Conservation (phyloP, 2,113 vertebrate genomes). For the Oophaga pumilio region DNA sequence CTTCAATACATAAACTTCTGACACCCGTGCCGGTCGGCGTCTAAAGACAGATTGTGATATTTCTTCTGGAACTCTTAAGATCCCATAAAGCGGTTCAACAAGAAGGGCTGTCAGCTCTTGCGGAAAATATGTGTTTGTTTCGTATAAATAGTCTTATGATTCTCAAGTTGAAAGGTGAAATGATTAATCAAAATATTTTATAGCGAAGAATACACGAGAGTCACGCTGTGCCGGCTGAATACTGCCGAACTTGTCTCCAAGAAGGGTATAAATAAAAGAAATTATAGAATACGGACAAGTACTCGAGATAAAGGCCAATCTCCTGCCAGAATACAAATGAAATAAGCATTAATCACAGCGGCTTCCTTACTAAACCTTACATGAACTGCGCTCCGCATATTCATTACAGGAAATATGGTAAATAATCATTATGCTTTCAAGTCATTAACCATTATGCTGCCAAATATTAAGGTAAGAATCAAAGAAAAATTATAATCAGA, state of each 20-base stretch:
- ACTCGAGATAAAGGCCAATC: constrained; percentile 50
- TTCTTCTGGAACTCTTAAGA: constrained; percentile 29
- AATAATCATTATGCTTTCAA: constrained; percentile 16
- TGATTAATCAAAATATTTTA: constrained; percentile 53
- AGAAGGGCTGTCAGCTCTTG: constrained; percentile 11
- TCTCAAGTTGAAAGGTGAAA: constrained; percentile 50
- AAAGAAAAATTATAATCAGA: not conserved
- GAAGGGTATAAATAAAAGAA: constrained; percentile 52
- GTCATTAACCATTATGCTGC: not conserved
- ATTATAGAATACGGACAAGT: constrained; percentile 50
- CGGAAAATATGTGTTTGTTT: constrained; percentile 42
- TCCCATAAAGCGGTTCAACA: constrained; percentile 33
- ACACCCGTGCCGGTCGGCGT: not conserved
- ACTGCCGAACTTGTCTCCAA: constrained; percentile 23
- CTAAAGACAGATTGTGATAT: constrained; percentile 32
- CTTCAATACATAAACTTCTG: constrained; percentile 15
- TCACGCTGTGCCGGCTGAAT: constrained; percentile 33
- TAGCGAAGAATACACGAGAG: constrained; percentile 35
- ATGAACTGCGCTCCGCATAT: constrained; percentile 42
- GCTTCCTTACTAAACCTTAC: constrained; percentile 40
- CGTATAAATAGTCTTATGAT: constrained; percentile 39
- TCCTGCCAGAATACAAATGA: constrained; percentile 54
- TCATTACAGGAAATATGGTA: constrained; percentile 20
- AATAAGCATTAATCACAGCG: constrained; percentile 44
- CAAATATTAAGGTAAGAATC: not conserved